Base-by-base conservation (phyloP, 2,888 invertebrate genomes). In the Lepidocyrtinus sp. region DNA sequence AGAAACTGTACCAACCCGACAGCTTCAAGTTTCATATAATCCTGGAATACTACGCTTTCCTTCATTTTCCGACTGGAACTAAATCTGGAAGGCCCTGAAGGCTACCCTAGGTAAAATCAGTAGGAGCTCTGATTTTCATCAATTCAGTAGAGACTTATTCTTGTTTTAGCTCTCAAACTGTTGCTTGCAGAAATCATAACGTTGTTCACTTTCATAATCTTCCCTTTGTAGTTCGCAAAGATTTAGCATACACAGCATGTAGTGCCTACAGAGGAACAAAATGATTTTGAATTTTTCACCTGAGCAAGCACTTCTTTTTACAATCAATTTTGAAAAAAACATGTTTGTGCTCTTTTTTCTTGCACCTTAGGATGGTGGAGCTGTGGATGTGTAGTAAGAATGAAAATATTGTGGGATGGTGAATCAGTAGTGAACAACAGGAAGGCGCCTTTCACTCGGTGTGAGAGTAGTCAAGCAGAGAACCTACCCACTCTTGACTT, bases 121-220 rank as follows among this genome's bases (percentile, higher is more conserved):
- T 12, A 7, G 50, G 50, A 50, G 50, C 15, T n/a, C n/a, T 50
- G 15, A 17, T n/a, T 50, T 50, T 12, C 50, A 50, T 12, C 50
- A 50, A 50, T 50, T 17, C 50, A 50, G n/a, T 17, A 50, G 50
- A 50, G 50, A 50, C 50, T 15, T 50, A 50, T 50, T 50, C 50
- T 50, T 50, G 50, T 50, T 50, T 50, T 50, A 50, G n/a, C 50
- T 50, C 17, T 50, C 50, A 50, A 50, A 50, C 50, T 50, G 50
- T 50, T 50, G 50, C 50, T 50, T 12, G 50, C 50, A 50, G 17
- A 36, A 50, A 50, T 50, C 50, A 50, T 50, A 50, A 50, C 50
- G 50, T 12, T 50, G 50, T 50, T 50, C 50, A 50, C 50, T 50
- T 50, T 50, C 50, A 50, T 50, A 50, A 50, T 50, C 15, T 50